These are phyloP conservation scores for Athetis lepigone DNA, from an alignment of 2,888 invertebrate species.

Conservation along the genomic window DNA sequence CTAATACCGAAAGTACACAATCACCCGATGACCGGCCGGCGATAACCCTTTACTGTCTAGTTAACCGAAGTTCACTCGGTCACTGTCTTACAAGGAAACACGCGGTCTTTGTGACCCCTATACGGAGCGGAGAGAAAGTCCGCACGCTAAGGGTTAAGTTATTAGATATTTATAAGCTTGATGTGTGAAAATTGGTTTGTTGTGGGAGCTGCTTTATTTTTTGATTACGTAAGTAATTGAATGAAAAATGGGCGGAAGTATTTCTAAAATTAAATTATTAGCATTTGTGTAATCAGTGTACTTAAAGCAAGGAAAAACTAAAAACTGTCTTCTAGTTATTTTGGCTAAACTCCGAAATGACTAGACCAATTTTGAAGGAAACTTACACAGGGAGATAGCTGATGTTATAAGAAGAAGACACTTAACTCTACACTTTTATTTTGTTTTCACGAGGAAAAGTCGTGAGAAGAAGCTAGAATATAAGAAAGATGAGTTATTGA, in stretches of 20 bases:
- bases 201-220: slow-evolving; percentile 7
- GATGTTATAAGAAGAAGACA: no score
- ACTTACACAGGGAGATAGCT: no score
- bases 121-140: slow-evolving; percentile 80
- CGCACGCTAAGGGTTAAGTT: slow-evolving; percentile 67
- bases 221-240: not conserved
- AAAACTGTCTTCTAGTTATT: no score
- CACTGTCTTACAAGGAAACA: slow-evolving; percentile 78
- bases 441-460: no score
- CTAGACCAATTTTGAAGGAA: no score
- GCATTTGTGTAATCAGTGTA: no score
- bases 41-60: slow-evolving; percentile 80
- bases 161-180: slow-evolving; percentile 62
- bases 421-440: no score
- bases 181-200: slow-evolving; percentile 57
- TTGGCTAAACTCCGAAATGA: no score
- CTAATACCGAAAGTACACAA: slow-evolving; percentile 54
- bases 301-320: not conserved
- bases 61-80: slow-evolving; percentile 79
- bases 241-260: not conserved
- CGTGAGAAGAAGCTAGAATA: no score
- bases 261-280: no score
- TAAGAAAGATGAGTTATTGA: no score
- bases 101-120: slow-evolving; percentile 76
- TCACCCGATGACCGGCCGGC: slow-evolving; percentile 72